Evolutionary conservation across 1,140 invertebrate genomes (phyloP).

Genomic region (Tyrophagus putrescentiae): DNA sequence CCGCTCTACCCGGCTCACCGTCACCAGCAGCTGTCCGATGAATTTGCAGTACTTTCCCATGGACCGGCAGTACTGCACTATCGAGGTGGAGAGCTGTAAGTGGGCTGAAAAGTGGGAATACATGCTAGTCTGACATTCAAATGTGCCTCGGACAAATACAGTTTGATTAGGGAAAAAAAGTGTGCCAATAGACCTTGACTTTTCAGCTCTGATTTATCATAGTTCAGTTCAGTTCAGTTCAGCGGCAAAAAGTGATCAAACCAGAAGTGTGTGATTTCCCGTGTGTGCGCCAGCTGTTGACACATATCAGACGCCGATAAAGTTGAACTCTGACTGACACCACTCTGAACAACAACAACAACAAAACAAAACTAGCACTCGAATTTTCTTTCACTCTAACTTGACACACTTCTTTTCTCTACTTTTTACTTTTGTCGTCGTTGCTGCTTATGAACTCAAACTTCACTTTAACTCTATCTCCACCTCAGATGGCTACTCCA

Average conservation of each 20-base stretch:
- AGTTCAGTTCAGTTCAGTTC: too few relatives aligned
- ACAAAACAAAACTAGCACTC: too few relatives aligned
- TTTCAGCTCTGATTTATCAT: not conserved
- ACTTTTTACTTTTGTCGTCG: too few relatives aligned
- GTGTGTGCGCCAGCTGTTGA: too few relatives aligned
- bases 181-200: not conserved
- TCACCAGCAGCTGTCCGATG: slow-evolving; percentile 93
- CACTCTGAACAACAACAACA: too few relatives aligned
- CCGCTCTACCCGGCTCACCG: slow-evolving; percentile 88
- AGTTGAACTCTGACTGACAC: too few relatives aligned
- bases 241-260: too few relatives aligned
- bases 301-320: too few relatives aligned
- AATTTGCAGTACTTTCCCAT: slow-evolving; percentile 93
- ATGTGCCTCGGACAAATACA: not conserved
- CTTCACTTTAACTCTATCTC: slow-evolving; percentile 14
- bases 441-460: not conserved
- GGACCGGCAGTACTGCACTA: slow-evolving; percentile 88
- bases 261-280: too few relatives aligned
- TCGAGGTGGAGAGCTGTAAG: slow-evolving; percentile 98
- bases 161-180: not conserved
- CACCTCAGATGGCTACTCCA: slow-evolving; percentile 78
- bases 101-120: slow-evolving; percentile 34
- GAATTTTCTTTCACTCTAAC: too few relatives aligned
- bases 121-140: not conserved
- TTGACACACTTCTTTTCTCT: too few relatives aligned